A percentile compares a stretch with the other conserved stretches of the same genome.
Evolutionary conservation across 2,888 invertebrate genomes (phyloP).

Genomic region (Cosmia trapezina): DNA sequence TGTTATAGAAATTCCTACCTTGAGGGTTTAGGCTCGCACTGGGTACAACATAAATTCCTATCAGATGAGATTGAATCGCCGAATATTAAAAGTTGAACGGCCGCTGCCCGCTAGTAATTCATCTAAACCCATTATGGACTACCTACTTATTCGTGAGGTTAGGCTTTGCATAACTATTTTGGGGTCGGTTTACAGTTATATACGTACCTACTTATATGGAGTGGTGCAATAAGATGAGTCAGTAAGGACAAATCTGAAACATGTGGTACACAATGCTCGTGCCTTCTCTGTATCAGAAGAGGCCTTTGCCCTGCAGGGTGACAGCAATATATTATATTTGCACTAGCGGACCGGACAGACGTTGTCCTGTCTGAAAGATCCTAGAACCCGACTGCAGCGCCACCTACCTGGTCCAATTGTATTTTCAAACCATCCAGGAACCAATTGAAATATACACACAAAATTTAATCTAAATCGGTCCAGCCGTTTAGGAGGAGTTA

Average conservation of each 20-base stretch:
- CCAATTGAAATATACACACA: too few species aligned
- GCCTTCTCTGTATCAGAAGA: too few species aligned
- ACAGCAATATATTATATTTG: too few species aligned
- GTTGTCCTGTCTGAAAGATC: too few species aligned
- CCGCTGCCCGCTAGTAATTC: not conserved
- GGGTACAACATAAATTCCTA: slow-evolving; percentile 40
- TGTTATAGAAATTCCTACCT: slow-evolving; percentile 55
- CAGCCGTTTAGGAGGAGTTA: too few species aligned
- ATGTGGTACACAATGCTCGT: too few species aligned
- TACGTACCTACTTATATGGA: not conserved
- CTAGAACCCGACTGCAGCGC: too few species aligned
- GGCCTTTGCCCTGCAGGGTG: too few species aligned
- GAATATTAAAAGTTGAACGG: slow-evolving; percentile 41
- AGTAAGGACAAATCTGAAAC: not conserved
- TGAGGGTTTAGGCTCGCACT: slow-evolving; percentile 24
- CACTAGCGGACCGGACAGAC: too few species aligned
- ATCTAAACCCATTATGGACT: slow-evolving; percentile 20
- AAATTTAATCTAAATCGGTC: too few species aligned
- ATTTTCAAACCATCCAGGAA: too few species aligned
- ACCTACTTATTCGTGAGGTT: slow-evolving; percentile 1
- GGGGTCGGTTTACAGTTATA: not conserved
- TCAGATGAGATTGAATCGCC: slow-evolving; percentile 36
- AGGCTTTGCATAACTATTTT: slow-evolving; percentile 17
- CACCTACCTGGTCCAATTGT: too few species aligned
- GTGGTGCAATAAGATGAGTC: not conserved